A percentile compares a stretch with the other conserved stretches of the same genome.
Evolutionary conservation across 2,797 vertebrate species (phyloP).

Genomic region (Hydrolagus colliei): DNA sequence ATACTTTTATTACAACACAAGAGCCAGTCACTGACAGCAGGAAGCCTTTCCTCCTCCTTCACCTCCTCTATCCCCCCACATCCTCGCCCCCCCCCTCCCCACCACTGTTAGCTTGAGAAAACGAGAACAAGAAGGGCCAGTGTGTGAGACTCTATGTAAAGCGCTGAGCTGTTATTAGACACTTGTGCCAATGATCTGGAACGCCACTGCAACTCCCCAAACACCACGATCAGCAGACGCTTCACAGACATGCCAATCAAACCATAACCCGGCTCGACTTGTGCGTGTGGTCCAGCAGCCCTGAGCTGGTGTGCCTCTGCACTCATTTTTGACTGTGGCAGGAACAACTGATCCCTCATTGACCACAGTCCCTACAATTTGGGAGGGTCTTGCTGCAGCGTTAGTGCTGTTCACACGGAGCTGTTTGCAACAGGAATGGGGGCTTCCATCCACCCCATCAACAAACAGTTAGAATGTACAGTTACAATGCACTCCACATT

Average conservation of each 20-base stretch:
- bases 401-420: too few species aligned
- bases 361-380: too few species aligned
- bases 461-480: too few species aligned
- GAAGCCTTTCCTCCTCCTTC: neutral
- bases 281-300: constrained; percentile 36
- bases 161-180: constrained; percentile 38
- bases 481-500: too few species aligned
- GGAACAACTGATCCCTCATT: too few species aligned
- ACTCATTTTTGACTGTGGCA: too few species aligned
- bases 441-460: too few species aligned
- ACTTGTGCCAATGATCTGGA: constrained; percentile 36
- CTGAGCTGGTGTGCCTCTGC: too few species aligned
- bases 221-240: constrained; percentile 40
- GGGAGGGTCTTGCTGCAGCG: too few species aligned
- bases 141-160: constrained; percentile 40
- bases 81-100: too few species aligned
- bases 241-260: constrained; percentile 43
- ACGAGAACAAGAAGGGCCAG: constrained; percentile 34
- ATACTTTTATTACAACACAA: constrained; percentile 37
- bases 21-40: constrained; percentile 10
- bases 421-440: too few species aligned
- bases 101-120: constrained; percentile 33
- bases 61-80: neutral
- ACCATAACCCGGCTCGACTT: constrained; percentile 45
- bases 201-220: constrained; percentile 2